Percentiles rank a stretch among this genome's conserved stretches.
Evolutionary conservation across 2,113 vertebrate genomes (phyloP).

Genomic region (Carollia perspicillata): DNA sequence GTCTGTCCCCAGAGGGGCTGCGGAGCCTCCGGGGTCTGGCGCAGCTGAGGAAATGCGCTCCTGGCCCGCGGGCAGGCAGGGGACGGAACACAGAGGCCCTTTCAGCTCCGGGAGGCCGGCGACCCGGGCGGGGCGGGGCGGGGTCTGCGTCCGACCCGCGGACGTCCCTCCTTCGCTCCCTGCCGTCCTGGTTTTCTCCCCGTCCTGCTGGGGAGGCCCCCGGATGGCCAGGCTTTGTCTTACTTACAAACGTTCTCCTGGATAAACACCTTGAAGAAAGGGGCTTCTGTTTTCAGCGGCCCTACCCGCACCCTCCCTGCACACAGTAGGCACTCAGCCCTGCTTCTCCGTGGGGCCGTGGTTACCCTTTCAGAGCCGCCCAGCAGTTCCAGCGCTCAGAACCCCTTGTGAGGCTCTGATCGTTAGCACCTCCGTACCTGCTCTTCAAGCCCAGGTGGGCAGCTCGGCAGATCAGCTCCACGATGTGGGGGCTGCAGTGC

Average conservation of each 20-base stretch:
- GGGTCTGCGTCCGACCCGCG: not conserved
- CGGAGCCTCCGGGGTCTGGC: constrained; percentile 47
- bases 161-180: not conserved
- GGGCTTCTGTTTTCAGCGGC: not conserved
- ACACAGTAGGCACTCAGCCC: not conserved
- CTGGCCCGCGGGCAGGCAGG: not conserved
- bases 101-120: constrained; percentile 1
- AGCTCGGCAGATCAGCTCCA: not conserved
- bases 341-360: not conserved
- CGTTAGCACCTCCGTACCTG: not conserved
- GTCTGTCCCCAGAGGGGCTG: constrained; percentile 61
- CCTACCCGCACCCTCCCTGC: not conserved
- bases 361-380: not conserved
- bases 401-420: not conserved
- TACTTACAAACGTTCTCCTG: not conserved
- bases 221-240: not conserved
- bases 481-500: not conserved
- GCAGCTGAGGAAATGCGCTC: constrained; percentile 20
- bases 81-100: constrained; percentile 19
- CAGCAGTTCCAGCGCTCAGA: not conserved
- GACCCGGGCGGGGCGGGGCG: not conserved
- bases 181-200: not conserved
- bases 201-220: not conserved
- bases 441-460: not conserved
- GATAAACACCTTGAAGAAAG: not conserved